Evolutionary conservation across 2,113 vertebrate genomes (phyloP).

Genomic region (Epinephelus lanceolatus): DNA sequence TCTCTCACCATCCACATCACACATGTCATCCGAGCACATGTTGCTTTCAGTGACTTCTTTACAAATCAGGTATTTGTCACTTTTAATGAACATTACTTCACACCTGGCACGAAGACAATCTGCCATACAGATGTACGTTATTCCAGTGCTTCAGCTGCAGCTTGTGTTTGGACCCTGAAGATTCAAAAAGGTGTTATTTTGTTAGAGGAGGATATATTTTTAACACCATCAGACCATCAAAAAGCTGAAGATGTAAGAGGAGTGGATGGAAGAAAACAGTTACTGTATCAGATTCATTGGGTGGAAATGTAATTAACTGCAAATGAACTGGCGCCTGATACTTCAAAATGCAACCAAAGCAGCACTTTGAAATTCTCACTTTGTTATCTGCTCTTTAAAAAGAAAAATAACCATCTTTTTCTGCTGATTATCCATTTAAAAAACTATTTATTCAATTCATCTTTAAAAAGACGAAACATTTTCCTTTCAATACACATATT

Average conservation of each 20-base stretch:
- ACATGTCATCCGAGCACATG: constrained; percentile 70
- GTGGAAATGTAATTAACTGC: constrained; percentile 79
- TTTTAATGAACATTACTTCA: constrained; percentile 83
- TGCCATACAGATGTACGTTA: constrained; percentile 75
- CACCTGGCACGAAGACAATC: constrained; percentile 77
- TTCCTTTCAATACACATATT: constrained; percentile 75
- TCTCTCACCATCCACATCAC: constrained; percentile 62
- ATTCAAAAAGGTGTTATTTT: constrained; percentile 80
- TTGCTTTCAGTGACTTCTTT: constrained; percentile 73
- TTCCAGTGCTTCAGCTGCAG: constrained; percentile 42
- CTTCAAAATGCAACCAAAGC: constrained; percentile 73
- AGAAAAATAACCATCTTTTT: constrained; percentile 49
- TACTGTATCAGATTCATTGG: constrained; percentile 68
- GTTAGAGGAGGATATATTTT: constrained; percentile 74
- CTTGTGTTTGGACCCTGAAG: constrained; percentile 59
- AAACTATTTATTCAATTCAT: constrained; percentile 75
- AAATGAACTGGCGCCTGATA: constrained; percentile 71
- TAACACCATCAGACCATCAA: constrained; percentile 74
- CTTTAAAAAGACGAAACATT: constrained; percentile 76
- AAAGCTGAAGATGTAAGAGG: constrained; percentile 71
- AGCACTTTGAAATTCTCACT: constrained; percentile 73
- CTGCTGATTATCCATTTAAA: constrained; percentile 72
- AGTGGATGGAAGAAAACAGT: constrained; percentile 60
- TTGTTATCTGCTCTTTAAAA: constrained; percentile 70
- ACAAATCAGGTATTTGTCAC: constrained; percentile 83